Conservation (phyloP, 2,113 vertebrate species). For the Natator depressus region DNA sequence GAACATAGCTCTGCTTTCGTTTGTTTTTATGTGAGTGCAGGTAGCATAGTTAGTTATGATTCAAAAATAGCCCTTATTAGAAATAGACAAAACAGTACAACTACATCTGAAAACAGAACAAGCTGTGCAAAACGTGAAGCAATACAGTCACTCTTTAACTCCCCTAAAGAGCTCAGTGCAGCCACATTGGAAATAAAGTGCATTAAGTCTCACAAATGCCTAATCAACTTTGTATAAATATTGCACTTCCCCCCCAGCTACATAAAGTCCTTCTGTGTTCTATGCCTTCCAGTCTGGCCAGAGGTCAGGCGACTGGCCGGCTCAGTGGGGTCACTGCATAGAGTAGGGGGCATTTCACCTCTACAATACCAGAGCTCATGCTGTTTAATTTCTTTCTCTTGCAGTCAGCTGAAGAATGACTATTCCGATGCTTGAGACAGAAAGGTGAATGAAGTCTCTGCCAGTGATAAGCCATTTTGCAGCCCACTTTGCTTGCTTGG, state of each 20-base stretch:
- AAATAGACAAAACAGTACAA: background rate
- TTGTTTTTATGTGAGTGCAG: background rate
- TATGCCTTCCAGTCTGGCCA: background rate
- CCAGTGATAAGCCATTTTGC: background rate
- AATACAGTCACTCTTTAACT: slow-evolving; percentile 17
- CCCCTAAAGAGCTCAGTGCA: slow-evolving; percentile 14
- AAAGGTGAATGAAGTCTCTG: slow-evolving; percentile 1
- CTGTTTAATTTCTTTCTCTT: background rate
- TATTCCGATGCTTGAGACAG: background rate
- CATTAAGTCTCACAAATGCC: background rate
- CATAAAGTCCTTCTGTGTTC: background rate
- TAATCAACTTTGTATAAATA: background rate
- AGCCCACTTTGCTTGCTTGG: background rate
- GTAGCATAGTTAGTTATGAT: background rate
- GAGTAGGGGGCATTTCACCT: background rate
- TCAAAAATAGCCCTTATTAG: background rate
- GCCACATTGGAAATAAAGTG: background rate
- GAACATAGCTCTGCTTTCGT: background rate
- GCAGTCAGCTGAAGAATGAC: slow-evolving; percentile 42
- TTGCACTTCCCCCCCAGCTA: background rate
- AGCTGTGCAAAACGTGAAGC: slow-evolving; percentile 14
- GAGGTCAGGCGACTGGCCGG: background rate
- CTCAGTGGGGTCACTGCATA: fast-evolving
- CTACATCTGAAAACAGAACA: background rate
- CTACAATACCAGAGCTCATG: background rate